Conservation (phyloP, 1,140 invertebrate genomes). For the Drosophila ananassae region DNA sequence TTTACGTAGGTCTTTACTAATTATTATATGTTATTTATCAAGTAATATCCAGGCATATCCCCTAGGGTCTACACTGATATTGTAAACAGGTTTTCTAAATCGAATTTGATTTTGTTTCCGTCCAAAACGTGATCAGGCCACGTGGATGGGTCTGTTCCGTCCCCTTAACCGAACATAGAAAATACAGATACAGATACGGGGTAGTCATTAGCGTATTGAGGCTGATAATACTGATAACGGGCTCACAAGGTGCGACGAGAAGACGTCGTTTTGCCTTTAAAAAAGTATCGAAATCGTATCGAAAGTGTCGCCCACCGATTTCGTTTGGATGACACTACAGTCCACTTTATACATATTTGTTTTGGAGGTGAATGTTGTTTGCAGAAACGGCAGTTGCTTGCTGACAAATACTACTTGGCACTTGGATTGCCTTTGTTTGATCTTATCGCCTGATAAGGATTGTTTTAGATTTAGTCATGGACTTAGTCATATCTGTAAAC, state of each 20-base stretch:
- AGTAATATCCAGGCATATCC: slow-evolving; percentile 7
- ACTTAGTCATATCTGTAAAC: slow-evolving; percentile 28
- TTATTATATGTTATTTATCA: neutral
- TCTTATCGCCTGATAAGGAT: slow-evolving; percentile 58
- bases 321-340: neutral
- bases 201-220: slow-evolving; percentile 33
- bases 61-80: slow-evolving; percentile 31
- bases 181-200: slow-evolving; percentile 22
- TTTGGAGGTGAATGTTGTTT: slow-evolving; percentile 32
- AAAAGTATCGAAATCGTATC: neutral
- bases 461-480: neutral
- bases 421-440: slow-evolving; percentile 57
- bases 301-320: slow-evolving; percentile 4
- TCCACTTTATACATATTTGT: slow-evolving; percentile 10
- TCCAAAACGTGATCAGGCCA: slow-evolving; percentile 63
- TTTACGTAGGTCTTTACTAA: slow-evolving; percentile 1
- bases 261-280: neutral
- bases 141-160: slow-evolving; percentile 43
- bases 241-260: neutral
- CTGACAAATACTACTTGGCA: slow-evolving; percentile 54
- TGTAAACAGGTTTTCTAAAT: slow-evolving; percentile 24
- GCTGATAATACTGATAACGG: slow-evolving; percentile 16
- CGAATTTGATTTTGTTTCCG: slow-evolving; percentile 26
- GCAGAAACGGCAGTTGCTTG: slow-evolving; percentile 46
- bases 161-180: slow-evolving; percentile 6